Conservation (phyloP, 2,797 vertebrate species). For the Ceyx erithaca region DNA sequence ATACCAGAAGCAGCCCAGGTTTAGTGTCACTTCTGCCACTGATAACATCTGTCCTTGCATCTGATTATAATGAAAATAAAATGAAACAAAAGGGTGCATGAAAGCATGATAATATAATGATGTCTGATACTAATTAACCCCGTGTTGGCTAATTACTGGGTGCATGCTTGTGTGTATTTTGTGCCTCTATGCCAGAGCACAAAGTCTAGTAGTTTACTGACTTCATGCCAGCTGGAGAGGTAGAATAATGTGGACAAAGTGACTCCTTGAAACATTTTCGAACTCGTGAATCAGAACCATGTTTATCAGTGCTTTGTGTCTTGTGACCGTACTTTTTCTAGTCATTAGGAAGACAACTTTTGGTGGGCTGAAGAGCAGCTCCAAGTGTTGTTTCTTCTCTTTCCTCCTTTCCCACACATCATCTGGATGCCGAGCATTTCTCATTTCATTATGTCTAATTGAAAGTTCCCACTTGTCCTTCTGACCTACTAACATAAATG, state of each 20-base stretch:
- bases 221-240: neutral
- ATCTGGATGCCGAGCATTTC: neutral
- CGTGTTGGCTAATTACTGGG: neutral
- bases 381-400: neutral
- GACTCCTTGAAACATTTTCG: too few relatives aligned
- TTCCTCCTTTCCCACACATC: neutral
- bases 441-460: neutral
- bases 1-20: neutral
- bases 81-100: neutral
- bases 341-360: neutral
- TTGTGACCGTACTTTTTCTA: neutral
- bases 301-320: neutral
- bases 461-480: neutral
- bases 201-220: neutral
- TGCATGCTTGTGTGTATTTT: neutral
- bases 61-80: conserved; percentile 18
- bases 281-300: fast-evolving
- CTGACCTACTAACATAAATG: neutral
- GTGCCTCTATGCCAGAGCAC: neutral
- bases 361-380: neutral
- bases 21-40: neutral
- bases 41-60: neutral
- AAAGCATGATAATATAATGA: neutral
- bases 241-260: too few relatives aligned
- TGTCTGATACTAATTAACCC: neutral